Percentiles rank a stretch among this genome's conserved stretches.
Evolutionary conservation across 2,888 invertebrate species (phyloP).

Genomic region (Orthosia cruda): DNA sequence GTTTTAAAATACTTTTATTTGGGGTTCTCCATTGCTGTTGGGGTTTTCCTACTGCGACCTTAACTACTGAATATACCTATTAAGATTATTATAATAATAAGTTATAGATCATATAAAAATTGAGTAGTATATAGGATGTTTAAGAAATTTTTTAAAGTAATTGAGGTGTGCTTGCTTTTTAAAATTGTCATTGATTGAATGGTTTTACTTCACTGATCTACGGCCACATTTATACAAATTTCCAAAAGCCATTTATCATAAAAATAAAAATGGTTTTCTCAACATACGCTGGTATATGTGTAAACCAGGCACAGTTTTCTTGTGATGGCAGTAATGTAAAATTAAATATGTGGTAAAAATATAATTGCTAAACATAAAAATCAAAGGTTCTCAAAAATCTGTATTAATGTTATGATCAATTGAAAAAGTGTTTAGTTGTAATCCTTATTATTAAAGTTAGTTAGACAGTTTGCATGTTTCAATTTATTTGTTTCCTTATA

Average conservation of each 20-base stretch:
- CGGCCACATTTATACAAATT: not conserved
- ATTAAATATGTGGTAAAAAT: not conserved
- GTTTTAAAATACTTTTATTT: not conserved
- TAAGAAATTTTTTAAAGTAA: too few species aligned
- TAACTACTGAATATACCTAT: not conserved
- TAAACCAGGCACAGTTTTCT: too few species aligned
- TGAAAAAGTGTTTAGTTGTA: slow-evolving; percentile 30
- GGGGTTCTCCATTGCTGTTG: not conserved
- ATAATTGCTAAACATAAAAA: slow-evolving; percentile 54
- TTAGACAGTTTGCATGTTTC: not conserved
- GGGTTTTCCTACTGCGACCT: not conserved
- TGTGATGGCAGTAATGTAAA: too few species aligned
- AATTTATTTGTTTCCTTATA: not conserved
- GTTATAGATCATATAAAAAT: too few species aligned
- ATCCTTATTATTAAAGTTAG: slow-evolving; percentile 47
- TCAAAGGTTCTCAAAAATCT: slow-evolving; percentile 48
- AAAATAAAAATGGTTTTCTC: not conserved
- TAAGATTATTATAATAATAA: too few species aligned
- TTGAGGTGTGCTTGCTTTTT: not conserved
- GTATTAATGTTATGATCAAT: slow-evolving; percentile 4
- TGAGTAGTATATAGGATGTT: too few species aligned
- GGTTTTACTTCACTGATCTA: not conserved
- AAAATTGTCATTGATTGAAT: not conserved
- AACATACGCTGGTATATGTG: too few species aligned
- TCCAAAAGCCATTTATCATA: not conserved